These are phyloP conservation scores for Rachycentron canadum DNA, from an alignment of 2,797 vertebrate species.

Conservation along the genomic window DNA sequence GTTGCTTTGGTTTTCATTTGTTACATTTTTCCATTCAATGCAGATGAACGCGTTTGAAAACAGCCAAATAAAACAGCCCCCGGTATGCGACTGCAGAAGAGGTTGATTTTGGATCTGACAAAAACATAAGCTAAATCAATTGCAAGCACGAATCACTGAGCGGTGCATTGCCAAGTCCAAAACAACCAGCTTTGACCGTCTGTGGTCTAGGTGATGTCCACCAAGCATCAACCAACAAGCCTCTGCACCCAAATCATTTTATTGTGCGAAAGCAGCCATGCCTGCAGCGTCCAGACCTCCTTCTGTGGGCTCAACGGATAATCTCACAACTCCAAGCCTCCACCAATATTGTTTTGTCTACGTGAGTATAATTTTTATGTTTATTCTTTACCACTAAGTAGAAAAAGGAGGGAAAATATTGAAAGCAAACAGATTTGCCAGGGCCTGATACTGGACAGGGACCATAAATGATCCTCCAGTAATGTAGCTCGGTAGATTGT, in stretches of 20 bases:
- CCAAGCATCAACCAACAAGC: constrained; percentile 77
- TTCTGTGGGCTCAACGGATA: constrained; percentile 44
- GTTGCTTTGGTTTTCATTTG: neutral
- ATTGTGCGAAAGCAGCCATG: constrained; percentile 79
- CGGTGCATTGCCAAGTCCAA: constrained; percentile 83
- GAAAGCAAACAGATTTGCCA: neutral
- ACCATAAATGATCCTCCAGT: neutral
- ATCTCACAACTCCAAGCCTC: constrained; percentile 26
- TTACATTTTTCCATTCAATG: constrained; percentile 9
- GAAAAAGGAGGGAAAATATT: neutral
- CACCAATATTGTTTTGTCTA: constrained; percentile 12
- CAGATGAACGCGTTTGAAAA: constrained; percentile 23
- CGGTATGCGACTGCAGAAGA: neutral
- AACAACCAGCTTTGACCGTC: constrained; percentile 85
- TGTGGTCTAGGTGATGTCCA: constrained; percentile 78
- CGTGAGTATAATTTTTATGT: constrained; percentile 60
- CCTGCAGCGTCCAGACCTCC: constrained; percentile 45
- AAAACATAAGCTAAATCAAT: constrained; percentile 6
- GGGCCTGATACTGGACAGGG: neutral
- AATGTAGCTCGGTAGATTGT: constrained; percentile 23
- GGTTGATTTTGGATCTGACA: constrained; percentile 25
- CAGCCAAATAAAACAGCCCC: constrained; percentile 22
- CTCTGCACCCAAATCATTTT: constrained; percentile 80
- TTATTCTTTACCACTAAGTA: neutral
- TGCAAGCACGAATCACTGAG: constrained; percentile 37